Evolutionary conservation across 2,888 invertebrate species (phyloP), one percentile per base, ranked within the genome.

Genomic region (Caenorhabditis becei): DNA sequence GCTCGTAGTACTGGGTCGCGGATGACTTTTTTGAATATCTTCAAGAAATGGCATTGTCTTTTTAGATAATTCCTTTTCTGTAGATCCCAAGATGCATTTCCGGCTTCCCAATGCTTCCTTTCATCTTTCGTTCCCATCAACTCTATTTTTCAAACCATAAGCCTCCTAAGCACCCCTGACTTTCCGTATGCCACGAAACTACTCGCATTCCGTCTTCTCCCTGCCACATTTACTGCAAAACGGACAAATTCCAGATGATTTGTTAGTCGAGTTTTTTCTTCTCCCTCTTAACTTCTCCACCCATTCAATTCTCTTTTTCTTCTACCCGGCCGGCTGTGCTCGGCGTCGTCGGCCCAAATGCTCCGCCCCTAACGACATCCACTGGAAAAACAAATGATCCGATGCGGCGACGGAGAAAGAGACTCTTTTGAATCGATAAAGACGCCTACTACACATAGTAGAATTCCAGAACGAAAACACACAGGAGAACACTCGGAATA

Each of bases 1-100:
- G 82, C 77, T 20, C 86, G 83, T 24, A 85, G 69, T 8, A 67
- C 47, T 20, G 86, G 84, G 62, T 86, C 86, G 24, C 86, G 82
- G 41, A 87, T 82, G 35, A 86, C 84, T 62, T 82, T 70, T 77
- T 86, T 86, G 84, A 87, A 86, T 26, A 86, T 86, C 84, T 87
- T 79, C 23, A 84, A 72, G 11, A 44, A 44, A 14, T 37, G n/a
- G n/a, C n/a, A n/a, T n/a, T n/a, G n/a, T n/a, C n/a, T n/a, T n/a
- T n/a, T n/a, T n/a, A n/a, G 11, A 3, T 26, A 37, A 41, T 44
- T 18, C 18, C 7, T 37, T 20, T 10, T 14, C 5, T 26, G 18
- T 44, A 23, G n/a, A 32, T n/a, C n/a, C n/a, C n/a, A 32, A 28
- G 2, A 32, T 62, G 32, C 49, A n/a, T 14, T 59, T 16, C 16